Evolutionary conservation across 2,888 invertebrate genomes (phyloP).

Genomic region (Masnerella sp.): DNA sequence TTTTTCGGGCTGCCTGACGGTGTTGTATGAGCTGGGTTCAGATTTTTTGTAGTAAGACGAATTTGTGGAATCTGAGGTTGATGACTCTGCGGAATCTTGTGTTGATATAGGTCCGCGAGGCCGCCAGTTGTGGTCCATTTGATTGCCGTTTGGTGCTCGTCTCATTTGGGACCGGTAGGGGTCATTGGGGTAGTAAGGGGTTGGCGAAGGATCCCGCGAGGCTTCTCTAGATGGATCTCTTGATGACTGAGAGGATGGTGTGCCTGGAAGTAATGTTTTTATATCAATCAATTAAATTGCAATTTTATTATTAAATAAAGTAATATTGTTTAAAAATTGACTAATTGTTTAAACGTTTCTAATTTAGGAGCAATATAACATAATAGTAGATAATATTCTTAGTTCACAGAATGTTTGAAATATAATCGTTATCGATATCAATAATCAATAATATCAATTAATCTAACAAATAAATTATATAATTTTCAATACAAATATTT

Average conservation of each 20-base stretch:
- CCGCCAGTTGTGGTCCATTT: constrained; percentile 53
- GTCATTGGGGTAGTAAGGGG: constrained; percentile 70
- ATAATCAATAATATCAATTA: too few relatives aligned
- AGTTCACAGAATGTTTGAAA: too few relatives aligned
- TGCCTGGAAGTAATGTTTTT: constrained; percentile 10
- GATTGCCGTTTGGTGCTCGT: constrained; percentile 65
- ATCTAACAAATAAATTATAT: too few relatives aligned
- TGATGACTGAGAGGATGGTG: constrained; percentile 77
- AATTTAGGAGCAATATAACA: too few relatives aligned
- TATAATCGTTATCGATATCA: too few relatives aligned
- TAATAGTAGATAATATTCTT: too few relatives aligned
- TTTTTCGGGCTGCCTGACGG: constrained; percentile 19
- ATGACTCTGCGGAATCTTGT: constrained; percentile 42
- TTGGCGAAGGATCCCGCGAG: constrained; percentile 75
- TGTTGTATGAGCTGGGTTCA: constrained; percentile 27
- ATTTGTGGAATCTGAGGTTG: constrained; percentile 45
- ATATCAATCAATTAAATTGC: too few relatives aligned
- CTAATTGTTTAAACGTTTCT: too few relatives aligned
- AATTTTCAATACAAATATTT: too few relatives aligned
- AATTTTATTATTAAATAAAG: too few relatives aligned
- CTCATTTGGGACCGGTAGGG: constrained; percentile 71
- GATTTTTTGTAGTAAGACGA: constrained; percentile 46
- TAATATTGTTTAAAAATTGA: too few relatives aligned
- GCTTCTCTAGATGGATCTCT: constrained; percentile 78
- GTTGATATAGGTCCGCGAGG: constrained; percentile 50